Percentiles rank a stretch among this genome's conserved stretches.
Evolutionary conservation across 1,140 invertebrate species (phyloP).

Genomic region (Leptopilina clavipes): DNA sequence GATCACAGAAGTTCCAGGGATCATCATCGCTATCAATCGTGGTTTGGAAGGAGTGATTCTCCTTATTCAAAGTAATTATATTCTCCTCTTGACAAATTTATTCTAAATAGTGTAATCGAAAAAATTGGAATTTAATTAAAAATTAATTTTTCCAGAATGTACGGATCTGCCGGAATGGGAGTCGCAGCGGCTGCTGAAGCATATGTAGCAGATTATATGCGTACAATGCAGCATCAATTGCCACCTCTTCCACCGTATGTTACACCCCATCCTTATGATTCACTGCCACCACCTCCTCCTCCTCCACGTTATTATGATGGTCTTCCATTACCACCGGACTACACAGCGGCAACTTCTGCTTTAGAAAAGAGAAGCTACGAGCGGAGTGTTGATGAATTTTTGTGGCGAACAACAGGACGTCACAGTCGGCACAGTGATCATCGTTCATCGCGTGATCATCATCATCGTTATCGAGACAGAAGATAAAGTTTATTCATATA

Average conservation of each 20-base stretch:
- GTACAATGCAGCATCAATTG: slow-evolving; percentile 86
- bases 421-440: slow-evolving; percentile 68
- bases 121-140: no score
- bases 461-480: slow-evolving; percentile 72
- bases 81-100: not conserved
- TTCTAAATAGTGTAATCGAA: no score
- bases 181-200: slow-evolving; percentile 83
- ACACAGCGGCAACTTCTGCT: slow-evolving; percentile 75
- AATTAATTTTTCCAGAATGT: slow-evolving; percentile 62
- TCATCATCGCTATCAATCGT: slow-evolving; percentile 66
- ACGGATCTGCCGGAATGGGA: slow-evolving; percentile 68
- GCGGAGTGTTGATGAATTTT: slow-evolving; percentile 91
- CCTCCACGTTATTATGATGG: slow-evolving; percentile 88
- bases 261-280: slow-evolving; percentile 82
- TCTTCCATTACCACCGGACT: slow-evolving; percentile 79
- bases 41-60: slow-evolving; percentile 70
- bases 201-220: slow-evolving; percentile 86
- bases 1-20: slow-evolving; percentile 69
- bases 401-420: slow-evolving; percentile 83
- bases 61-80: slow-evolving; percentile 66
- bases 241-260: slow-evolving; percentile 83
- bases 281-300: slow-evolving; percentile 82
- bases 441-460: slow-evolving; percentile 71
- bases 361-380: slow-evolving; percentile 89
- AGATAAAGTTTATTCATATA: slow-evolving; percentile 61